Evolutionary conservation across 2,113 vertebrate species (phyloP).

Genomic region (Labrus mixtus): DNA sequence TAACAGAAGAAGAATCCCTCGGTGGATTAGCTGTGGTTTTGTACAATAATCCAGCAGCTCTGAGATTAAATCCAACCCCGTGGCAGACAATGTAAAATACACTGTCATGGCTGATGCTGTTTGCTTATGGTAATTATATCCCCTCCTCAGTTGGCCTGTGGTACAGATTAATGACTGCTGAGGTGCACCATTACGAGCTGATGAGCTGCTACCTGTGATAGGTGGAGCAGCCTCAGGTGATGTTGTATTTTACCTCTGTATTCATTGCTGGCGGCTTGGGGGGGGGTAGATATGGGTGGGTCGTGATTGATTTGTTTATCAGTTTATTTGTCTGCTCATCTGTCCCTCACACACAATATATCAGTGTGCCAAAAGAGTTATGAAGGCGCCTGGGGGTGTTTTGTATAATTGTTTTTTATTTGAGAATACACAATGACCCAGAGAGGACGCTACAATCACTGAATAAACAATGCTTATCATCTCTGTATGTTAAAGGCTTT

Average conservation of each 20-base stretch:
- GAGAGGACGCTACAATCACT: not conserved
- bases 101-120: constrained; percentile 3
- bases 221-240: constrained; percentile 12
- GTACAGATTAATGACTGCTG: constrained; percentile 34
- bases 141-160: constrained; percentile 16
- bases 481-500: too few relatives aligned
- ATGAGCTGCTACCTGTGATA: constrained; percentile 25
- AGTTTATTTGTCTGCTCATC: not conserved
- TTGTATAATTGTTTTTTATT: not conserved
- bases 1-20: not conserved
- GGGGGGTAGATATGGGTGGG: too few relatives aligned
- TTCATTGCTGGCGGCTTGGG: not conserved
- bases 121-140: constrained; percentile 29
- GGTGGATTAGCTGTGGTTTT: constrained; percentile 29
- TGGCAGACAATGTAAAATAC: not conserved
- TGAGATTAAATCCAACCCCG: constrained; percentile 20
- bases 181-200: constrained; percentile 28
- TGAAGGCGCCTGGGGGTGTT: not conserved
- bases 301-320: constrained; percentile 21
- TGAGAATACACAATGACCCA: not conserved
- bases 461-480: not conserved
- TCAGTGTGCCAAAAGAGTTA: not conserved
- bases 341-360: not conserved
- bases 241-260: constrained; percentile 18
- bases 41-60: constrained; percentile 24